A percentile compares a stretch with the other conserved stretches of the same genome.
These are phyloP conservation scores for Trisateles emortualis DNA, from an alignment of 2,888 invertebrate genomes.

Conservation along the genomic window DNA sequence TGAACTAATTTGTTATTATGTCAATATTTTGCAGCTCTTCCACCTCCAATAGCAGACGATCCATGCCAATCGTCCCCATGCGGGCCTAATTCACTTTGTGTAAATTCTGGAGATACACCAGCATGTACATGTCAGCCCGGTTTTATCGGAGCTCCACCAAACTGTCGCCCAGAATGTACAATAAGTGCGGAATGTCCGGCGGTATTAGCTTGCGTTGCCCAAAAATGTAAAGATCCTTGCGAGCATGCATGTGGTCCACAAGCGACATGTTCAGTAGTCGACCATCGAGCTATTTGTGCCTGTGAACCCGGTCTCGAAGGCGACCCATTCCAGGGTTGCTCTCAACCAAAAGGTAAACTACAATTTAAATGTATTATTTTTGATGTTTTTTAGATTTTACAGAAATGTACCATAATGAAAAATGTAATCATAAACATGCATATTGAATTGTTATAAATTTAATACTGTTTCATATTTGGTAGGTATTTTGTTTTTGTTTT, in stretches of 20 bases:
- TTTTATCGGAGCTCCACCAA: slow-evolving; percentile 89
- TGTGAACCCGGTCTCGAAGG: slow-evolving; percentile 88
- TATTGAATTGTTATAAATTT: neutral
- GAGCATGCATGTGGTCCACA: slow-evolving; percentile 88
- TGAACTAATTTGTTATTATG: neutral
- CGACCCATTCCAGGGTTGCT: slow-evolving; percentile 88
- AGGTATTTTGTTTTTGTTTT: slow-evolving; percentile 34
- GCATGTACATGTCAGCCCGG: slow-evolving; percentile 88
- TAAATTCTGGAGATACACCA: slow-evolving; percentile 87
- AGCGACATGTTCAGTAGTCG: slow-evolving; percentile 87
- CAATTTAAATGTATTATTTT: slow-evolving; percentile 17
- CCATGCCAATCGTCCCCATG: slow-evolving; percentile 90
- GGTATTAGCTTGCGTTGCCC: slow-evolving; percentile 88
- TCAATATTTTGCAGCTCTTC: slow-evolving; percentile 52
- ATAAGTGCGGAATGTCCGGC: slow-evolving; percentile 90
- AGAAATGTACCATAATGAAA: slow-evolving; percentile 14
- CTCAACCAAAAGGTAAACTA: slow-evolving; percentile 72
- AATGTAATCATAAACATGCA: slow-evolving; percentile 5
- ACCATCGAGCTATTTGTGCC: slow-evolving; percentile 89
- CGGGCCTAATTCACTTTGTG: slow-evolving; percentile 88
- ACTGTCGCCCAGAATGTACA: slow-evolving; percentile 90
- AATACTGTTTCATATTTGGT: slow-evolving; percentile 26
- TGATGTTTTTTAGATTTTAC: slow-evolving; percentile 24
- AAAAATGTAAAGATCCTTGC: slow-evolving; percentile 89
- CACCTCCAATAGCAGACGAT: slow-evolving; percentile 63